Evolutionary conservation across 2,113 vertebrate species (phyloP), one percentile per base, ranked within the genome.

Genomic region (Atherinomorus stipes): DNA sequence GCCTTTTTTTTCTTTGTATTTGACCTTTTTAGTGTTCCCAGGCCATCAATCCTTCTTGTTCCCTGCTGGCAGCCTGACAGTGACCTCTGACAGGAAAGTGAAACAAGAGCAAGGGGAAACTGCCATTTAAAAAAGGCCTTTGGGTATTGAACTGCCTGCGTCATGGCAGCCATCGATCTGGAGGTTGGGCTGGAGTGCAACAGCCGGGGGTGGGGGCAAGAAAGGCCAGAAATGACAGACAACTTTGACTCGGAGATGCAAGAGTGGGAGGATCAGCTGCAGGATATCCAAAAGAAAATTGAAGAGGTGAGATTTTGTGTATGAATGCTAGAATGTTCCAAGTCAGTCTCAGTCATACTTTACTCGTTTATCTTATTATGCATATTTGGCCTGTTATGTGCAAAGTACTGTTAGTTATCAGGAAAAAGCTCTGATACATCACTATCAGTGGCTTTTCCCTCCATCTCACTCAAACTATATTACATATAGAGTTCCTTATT

Each of bases 231-330:
- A 63, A 79, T 95, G 69, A 90, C 95, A 91, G 96, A 98, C 90
- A 95, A 94, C 89, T 98, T 99, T 64, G 97, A 99, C 92, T 96
- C 92, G 0, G 97, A 99, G 91, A 96, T 98, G 87, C 96, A 96
- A 81, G 97, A 99, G 84, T 99, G 97, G 98, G 97, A 99, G 92
- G 95, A 96, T 81, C 97, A 99, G 45, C 96, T 98, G 91, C 97
- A 96, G 81, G 94, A 97, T 83, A 97, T 99, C 93, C 97, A 99
- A 92, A 96, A 76, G 87, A 97, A 98, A 91, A 99, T 99, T 22
- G 98, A 99, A 92, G 96, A 99, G 96, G 98, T 79, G 19, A 54
- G 21, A 40, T 3, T 1, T 62, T 23, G 26, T 12, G 22, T 11
- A 64, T 13, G 0, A 47, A 73, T 19, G 0, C 51, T 42, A 22